phyloP scores from a whole-genome alignment of 1,140 invertebrate genomes.

The Procambarus clarkii region DNA sequence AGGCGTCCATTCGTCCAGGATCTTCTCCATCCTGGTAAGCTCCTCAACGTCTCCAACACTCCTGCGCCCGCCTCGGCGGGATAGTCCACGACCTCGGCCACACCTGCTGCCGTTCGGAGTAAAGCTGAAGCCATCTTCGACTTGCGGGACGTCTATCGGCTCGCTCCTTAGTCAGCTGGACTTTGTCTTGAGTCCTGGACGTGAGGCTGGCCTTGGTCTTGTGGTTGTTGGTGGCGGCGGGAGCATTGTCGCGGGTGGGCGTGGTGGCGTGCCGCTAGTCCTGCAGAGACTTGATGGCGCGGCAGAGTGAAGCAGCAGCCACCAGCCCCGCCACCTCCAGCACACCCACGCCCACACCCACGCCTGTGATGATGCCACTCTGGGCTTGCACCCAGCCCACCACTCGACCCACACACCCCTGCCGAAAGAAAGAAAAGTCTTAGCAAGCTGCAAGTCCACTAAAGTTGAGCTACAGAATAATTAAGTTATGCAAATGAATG shows the following conservation, averaged over 20 bases:
- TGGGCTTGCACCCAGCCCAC: slow-evolving; percentile 62
- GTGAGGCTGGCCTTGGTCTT: neutral
- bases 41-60: slow-evolving; percentile 58
- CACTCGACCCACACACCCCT: slow-evolving; percentile 66
- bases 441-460: no score
- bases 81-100: neutral
- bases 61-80: neutral
- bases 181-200: neutral
- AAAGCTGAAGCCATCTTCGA: slow-evolving; percentile 49
- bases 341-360: slow-evolving; percentile 64
- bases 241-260: slow-evolving; percentile 15
- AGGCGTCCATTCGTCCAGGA: slow-evolving; percentile 67
- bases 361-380: slow-evolving; percentile 64
- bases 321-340: slow-evolving; percentile 67
- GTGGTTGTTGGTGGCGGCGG: neutral
- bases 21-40: slow-evolving; percentile 60
- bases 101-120: neutral
- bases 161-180: neutral
- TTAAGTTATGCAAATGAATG: no score
- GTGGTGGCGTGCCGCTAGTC: slow-evolving; percentile 67
- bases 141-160: neutral
- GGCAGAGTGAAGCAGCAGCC: slow-evolving; percentile 66
- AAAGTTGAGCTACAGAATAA: no score
- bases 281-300: slow-evolving; percentile 31
- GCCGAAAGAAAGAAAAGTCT: neutral